Evolutionary conservation across 1,140 invertebrate genomes (phyloP).

Genomic region (Asbolus verrucosus): DNA sequence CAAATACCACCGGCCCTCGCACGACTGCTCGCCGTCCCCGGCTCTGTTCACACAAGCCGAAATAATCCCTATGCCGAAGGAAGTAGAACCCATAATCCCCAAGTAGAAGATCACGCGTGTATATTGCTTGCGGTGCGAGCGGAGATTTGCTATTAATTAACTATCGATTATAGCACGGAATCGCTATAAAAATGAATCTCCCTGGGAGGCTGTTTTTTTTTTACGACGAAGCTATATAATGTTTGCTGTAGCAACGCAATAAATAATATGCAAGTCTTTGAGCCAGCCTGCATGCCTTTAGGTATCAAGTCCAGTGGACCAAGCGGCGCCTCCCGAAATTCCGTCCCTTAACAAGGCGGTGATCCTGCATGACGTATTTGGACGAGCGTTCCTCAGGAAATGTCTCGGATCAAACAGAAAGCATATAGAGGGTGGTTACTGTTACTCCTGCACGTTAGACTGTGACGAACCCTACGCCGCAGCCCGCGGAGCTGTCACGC

Average conservation of each 20-base stretch:
- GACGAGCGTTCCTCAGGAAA: constrained; percentile 61
- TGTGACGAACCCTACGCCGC: constrained; percentile 47
- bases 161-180: constrained; percentile 26
- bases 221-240: constrained; percentile 59
- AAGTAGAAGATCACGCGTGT: constrained; percentile 50
- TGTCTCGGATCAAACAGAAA: constrained; percentile 67
- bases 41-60: constrained; percentile 54
- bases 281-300: constrained; percentile 64
- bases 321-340: constrained; percentile 32
- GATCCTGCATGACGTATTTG: constrained; percentile 50
- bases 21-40: constrained; percentile 49
- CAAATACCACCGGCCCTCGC: constrained; percentile 54
- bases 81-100: constrained; percentile 59
- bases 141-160: constrained; percentile 43
- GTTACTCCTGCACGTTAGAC: constrained; percentile 57
- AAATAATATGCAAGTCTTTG: constrained; percentile 67
- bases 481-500: constrained; percentile 42
- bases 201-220: constrained; percentile 50
- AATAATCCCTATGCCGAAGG: constrained; percentile 57
- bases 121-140: constrained; percentile 38
- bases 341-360: not conserved
- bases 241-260: constrained; percentile 65
- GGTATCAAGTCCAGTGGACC: constrained; percentile 61
- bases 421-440: constrained; percentile 66
- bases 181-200: constrained; percentile 49